A percentile compares a stretch with the other conserved stretches of the same genome.
These are phyloP conservation scores for Nephrocerus scutellatus DNA, from an alignment of 2,888 invertebrate species.

Conservation along the genomic window DNA sequence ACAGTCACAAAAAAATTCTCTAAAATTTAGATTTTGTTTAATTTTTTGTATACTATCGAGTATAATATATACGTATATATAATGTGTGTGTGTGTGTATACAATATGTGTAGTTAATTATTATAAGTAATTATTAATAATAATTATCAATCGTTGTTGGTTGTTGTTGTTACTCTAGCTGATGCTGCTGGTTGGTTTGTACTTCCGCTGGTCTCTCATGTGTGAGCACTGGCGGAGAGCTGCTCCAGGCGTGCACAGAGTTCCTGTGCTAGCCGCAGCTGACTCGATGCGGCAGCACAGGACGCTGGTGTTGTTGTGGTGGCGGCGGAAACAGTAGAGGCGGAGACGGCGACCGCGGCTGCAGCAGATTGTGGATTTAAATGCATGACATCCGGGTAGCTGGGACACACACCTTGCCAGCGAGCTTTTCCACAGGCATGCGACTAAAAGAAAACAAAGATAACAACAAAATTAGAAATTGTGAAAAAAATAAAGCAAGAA, in stretches of 20 bases:
- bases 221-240: slow-evolving; percentile 47
- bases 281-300: slow-evolving; percentile 39
- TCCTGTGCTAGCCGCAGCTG: slow-evolving; percentile 50
- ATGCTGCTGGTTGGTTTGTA: slow-evolving; percentile 15
- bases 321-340: slow-evolving; percentile 28
- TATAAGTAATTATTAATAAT: slow-evolving; percentile 11
- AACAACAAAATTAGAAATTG: neutral
- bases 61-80: slow-evolving; percentile 9
- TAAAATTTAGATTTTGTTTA: slow-evolving; percentile 6
- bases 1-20: no score
- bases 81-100: slow-evolving; percentile 10
- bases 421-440: slow-evolving; percentile 63
- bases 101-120: neutral
- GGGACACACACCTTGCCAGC: slow-evolving; percentile 63
- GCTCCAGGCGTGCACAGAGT: slow-evolving; percentile 51
- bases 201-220: slow-evolving; percentile 31
- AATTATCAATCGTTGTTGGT: slow-evolving; percentile 11
- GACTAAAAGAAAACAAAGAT: slow-evolving; percentile 49
- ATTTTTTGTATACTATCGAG: slow-evolving; percentile 10
- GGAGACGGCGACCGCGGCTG: slow-evolving; percentile 21
- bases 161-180: slow-evolving; percentile 7
- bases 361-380: slow-evolving; percentile 25
- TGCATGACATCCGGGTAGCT: slow-evolving; percentile 44
- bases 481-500: no score
- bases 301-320: slow-evolving; percentile 26